These are phyloP conservation scores for Bryconaethiops microstoma DNA, from an alignment of 2,797 vertebrate species.

Conservation along the genomic window DNA sequence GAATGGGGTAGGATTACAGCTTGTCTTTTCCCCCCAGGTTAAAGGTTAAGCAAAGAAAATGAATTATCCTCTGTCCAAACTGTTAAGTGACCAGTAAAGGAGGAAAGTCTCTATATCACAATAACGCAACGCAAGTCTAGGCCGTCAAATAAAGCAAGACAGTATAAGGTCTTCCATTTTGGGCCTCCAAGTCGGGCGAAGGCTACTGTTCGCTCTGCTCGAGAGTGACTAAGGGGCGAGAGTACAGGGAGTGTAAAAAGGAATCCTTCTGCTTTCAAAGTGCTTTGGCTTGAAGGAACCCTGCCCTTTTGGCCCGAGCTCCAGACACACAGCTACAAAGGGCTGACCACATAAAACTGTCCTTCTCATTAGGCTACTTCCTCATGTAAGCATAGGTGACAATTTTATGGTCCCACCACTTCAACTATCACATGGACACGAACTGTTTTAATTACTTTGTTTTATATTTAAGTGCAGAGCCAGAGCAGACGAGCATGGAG, in stretches of 20 bases:
- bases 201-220: slow-evolving; percentile 66
- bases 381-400: slow-evolving; percentile 84
- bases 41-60: slow-evolving; percentile 90
- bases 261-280: slow-evolving; percentile 77
- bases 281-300: slow-evolving; percentile 79
- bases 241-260: slow-evolving; percentile 73
- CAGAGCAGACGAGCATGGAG: not conserved
- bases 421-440: slow-evolving; percentile 69
- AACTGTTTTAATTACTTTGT: slow-evolving; percentile 71
- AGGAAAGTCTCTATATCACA: slow-evolving; percentile 5
- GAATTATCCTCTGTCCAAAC: slow-evolving; percentile 84
- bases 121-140: slow-evolving; percentile 54
- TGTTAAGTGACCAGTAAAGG: slow-evolving; percentile 80
- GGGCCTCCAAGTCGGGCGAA: slow-evolving; percentile 68
- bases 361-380: slow-evolving; percentile 84
- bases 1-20: slow-evolving; percentile 82
- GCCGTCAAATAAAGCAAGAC: slow-evolving; percentile 79
- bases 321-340: slow-evolving; percentile 82
- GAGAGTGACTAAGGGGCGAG: slow-evolving; percentile 28
- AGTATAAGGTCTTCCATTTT: slow-evolving; percentile 52
- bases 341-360: slow-evolving; percentile 82
- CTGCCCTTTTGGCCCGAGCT: slow-evolving; percentile 70
- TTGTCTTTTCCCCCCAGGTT: slow-evolving; percentile 79
- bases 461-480: slow-evolving; percentile 51
- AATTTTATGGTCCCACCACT: slow-evolving; percentile 86